Evolutionary conservation across 2,888 invertebrate species (phyloP).

Genomic region (Muschampia plurimacula): DNA sequence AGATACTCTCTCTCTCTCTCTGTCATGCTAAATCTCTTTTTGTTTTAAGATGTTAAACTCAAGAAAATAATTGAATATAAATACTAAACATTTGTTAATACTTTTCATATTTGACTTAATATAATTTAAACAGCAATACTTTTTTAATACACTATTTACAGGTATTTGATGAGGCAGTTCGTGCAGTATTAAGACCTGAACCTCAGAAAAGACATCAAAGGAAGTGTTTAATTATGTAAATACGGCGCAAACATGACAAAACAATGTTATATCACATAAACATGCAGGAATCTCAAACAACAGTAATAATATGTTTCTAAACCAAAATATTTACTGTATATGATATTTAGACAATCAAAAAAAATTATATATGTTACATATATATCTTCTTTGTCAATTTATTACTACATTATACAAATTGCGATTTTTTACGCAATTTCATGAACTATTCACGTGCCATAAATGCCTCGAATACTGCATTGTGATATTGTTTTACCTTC

Average conservation of each 20-base stretch:
- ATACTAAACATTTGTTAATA: neutral
- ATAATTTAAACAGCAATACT: neutral
- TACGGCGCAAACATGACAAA: constrained; percentile 62
- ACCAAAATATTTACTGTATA: constrained; percentile 50
- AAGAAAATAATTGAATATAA: no score
- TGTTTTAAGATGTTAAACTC: no score
- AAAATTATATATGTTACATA: neutral
- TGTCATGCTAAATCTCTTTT: no score
- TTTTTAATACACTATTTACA: constrained; percentile 62
- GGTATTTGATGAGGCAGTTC: constrained; percentile 99
- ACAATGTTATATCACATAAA: constrained; percentile 54
- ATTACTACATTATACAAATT: constrained; percentile 14
- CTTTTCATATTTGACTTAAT: neutral
- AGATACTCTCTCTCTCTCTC: no score
- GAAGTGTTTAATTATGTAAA: constrained; percentile 94
- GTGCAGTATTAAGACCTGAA: constrained; percentile 98
- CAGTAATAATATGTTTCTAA: constrained; percentile 85
- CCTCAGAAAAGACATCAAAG: constrained; percentile 97
- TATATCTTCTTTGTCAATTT: constrained; percentile 19
- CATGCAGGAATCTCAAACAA: constrained; percentile 72
- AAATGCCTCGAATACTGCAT: constrained; percentile 48
- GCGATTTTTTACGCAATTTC: neutral
- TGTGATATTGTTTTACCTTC: constrained; percentile 37
- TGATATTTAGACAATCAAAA: constrained; percentile 20
- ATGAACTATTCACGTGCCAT: constrained; percentile 55